phyloP scores from a whole-genome alignment of 2,113 vertebrate genomes.

The Oreocharis arfaki region DNA sequence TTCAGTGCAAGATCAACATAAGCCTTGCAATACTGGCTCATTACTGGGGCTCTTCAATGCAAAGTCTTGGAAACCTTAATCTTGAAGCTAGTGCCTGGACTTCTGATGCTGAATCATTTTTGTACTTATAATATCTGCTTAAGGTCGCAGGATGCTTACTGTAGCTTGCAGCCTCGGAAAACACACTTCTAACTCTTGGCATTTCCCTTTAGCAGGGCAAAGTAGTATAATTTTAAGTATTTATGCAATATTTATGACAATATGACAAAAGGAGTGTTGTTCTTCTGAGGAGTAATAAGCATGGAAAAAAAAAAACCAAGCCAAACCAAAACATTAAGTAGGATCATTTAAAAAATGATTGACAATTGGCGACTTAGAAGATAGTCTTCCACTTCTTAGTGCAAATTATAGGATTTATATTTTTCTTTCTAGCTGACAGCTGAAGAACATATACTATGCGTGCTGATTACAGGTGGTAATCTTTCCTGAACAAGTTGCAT shows the following conservation, averaged over 20 bases:
- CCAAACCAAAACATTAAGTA: neutral
- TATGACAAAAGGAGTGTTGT: neutral
- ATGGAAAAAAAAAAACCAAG: neutral
- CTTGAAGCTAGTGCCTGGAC: neutral
- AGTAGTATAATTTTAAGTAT: neutral
- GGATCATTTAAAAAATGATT: neutral
- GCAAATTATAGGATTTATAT: neutral
- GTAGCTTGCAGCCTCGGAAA: neutral
- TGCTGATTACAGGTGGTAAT: neutral
- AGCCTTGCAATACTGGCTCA: neutral
- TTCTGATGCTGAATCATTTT: neutral
- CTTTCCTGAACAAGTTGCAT: neutral
- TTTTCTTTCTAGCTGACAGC: neutral
- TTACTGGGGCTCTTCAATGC: neutral
- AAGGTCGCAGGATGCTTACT: neutral
- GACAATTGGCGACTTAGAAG: neutral
- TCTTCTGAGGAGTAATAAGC: neutral
- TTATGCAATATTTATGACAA: neutral
- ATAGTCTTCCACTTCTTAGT: neutral
- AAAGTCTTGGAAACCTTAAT: neutral
- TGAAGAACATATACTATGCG: neutral
- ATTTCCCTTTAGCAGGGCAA: neutral
- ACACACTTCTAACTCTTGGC: neutral
- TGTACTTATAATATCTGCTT: neutral
- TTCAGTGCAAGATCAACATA: neutral